Evolutionary conservation across 2,113 vertebrate genomes (phyloP), one percentile per base, ranked within the genome.

Genomic region (Seriola dumerili): DNA sequence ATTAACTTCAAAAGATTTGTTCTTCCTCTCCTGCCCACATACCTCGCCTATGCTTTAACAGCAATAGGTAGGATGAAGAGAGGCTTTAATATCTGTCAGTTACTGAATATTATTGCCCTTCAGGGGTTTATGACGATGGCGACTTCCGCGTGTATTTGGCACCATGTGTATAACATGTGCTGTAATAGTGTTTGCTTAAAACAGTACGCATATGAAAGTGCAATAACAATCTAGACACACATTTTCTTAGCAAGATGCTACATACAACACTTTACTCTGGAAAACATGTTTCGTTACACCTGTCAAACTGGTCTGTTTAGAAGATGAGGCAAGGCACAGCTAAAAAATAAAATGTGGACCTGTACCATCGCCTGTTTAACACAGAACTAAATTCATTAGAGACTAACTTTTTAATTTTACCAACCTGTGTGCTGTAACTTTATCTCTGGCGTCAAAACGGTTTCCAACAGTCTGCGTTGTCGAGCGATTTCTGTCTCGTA

Each of bases 401-500:
- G 13, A 29, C 23, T 3, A 32, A 38, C 0, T 2, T 29, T 55
- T 21, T 5, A 4, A 57, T 34, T 19, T 14, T 9, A 7, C 85
- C 17, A 1, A 92, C 87, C 89, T 91, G 82, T 13, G 2, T 12
- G 52, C 0, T 71, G 70, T 23, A 86, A 62, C 57, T 84, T 85
- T 52, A 34, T 36, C 62, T 88, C 76, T 0, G 79, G 59, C 1
- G 72, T 32, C 5, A 86, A 65, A 2, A 80, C 44, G 0, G 44
- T 55, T 0, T 85, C 76, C 85, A 92, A 9, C 38, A 89, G 55
- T 54, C 76, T 86, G 25, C 91, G 89, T 19, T 88, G 89, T 21
- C 89, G 91, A 10, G 46, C 63, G 23, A 92, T 74, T 32, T 92
- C 91, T 7, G 36, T 14, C 38, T 92, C 89, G 34, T 88, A 89